Conservation (phyloP, 2,113 vertebrate genomes). For the Lathamus discolor region DNA sequence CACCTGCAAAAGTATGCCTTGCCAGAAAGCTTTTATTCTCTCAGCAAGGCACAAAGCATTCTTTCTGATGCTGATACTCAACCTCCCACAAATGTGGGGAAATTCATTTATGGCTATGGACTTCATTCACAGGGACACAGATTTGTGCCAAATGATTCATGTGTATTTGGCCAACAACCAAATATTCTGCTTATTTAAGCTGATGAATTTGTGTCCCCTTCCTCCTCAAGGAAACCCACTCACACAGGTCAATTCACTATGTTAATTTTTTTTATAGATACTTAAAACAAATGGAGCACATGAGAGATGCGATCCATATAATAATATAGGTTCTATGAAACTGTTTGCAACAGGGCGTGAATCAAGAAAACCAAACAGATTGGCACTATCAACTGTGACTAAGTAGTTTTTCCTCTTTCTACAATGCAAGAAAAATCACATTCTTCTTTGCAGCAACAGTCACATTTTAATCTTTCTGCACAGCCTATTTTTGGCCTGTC, state of each 20-base stretch:
- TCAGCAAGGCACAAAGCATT: background rate
- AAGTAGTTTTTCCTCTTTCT: background rate
- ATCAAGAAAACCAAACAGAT: background rate
- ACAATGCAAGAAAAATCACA: background rate
- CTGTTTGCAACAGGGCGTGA: background rate
- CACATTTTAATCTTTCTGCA: slow-evolving; percentile 17
- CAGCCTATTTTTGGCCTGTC: slow-evolving; percentile 22
- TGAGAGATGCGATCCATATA: background rate
- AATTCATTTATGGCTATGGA: background rate
- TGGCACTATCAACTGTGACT: background rate
- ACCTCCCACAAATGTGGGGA: background rate
- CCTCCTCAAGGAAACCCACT: background rate
- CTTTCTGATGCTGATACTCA: background rate
- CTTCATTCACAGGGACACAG: background rate
- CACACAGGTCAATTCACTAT: background rate
- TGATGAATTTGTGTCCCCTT: background rate
- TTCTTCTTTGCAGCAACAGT: background rate
- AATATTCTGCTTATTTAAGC: background rate
- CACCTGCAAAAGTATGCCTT: background rate
- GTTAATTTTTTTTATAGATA: background rate
- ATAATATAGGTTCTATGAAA: background rate
- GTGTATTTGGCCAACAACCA: slow-evolving; percentile 1
- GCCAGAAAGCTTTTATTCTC: background rate
- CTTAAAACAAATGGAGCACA: background rate
- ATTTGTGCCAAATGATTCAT: background rate